Evolutionary conservation across 2,888 invertebrate genomes (phyloP), one percentile per base, ranked within the genome.

Genomic region (Nomada ruficornis): DNA sequence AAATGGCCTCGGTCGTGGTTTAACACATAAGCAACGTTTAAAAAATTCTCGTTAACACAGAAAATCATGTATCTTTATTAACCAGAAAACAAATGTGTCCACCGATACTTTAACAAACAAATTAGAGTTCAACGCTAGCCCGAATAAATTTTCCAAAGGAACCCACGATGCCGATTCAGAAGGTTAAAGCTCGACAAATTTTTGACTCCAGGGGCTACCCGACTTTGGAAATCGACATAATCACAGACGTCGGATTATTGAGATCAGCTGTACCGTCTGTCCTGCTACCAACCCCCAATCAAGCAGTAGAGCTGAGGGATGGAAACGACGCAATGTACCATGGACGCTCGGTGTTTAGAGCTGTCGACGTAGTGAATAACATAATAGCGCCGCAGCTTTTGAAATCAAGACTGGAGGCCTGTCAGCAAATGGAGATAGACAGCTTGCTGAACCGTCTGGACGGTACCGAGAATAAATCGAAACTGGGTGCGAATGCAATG

Each of bases 191-290:
- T 71, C 95, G 96, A 74, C 95, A 96, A 91, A 96, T 96, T 91
- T 96, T 95, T 92, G 96, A 96, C 94, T 95, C 96, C 83, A 95
- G 96, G 79, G 96, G 96, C 42, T 96, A 96, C 90, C 96, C 96
- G n/a, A 96, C 96, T 18, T 95, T 96, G 72, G 96, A 93, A 83
- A 91, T 93, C 5, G 93, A 93, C 52, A 60, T 93, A 15, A 90
- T 93, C 36, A 93, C 93, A 1, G 93, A 93, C 5, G 88, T 92
- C 13, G 93, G 93, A 5, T 68, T 93, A n/a, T 75, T 93, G 18
- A 86, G 93, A 68, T 90, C 92, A 1, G 91, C 93, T 5, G 91
- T 93, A 0, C 90, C 93, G 0, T 89, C 89, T 20, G 85, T 83
- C 0, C 60, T 89, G 3, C 52, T 83, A n/a, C 62, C 86, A 0